Percentiles rank a stretch among this genome's conserved stretches.
phyloP scores from a whole-genome alignment of 2,888 invertebrate genomes.

The Lydus trimaculatus region DNA sequence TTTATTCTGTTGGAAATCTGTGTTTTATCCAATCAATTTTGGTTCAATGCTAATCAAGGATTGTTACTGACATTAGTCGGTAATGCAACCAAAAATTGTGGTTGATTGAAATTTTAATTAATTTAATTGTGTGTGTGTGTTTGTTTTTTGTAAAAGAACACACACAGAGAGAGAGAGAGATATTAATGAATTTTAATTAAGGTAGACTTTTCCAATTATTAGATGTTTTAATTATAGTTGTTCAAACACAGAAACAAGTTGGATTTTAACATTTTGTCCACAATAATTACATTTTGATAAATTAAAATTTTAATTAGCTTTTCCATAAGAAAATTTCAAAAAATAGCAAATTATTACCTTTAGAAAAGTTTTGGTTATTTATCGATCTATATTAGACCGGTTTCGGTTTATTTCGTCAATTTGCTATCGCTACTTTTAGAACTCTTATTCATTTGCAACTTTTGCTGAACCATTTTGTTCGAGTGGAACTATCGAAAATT shows the following conservation, averaged over 20 bases:
- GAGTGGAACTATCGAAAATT: too few relatives aligned
- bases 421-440: too few relatives aligned
- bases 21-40: not conserved
- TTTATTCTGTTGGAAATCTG: not conserved
- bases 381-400: not conserved
- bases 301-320: not conserved
- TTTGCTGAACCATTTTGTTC: too few relatives aligned
- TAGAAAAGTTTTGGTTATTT: not conserved
- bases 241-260: too few relatives aligned
- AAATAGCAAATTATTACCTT: not conserved
- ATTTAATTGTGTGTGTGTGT: not conserved
- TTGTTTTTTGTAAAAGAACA: not conserved
- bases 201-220: not conserved
- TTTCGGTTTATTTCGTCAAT: not conserved
- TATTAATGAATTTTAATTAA: not conserved
- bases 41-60: not conserved
- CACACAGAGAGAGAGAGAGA: not conserved
- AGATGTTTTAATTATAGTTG: too few relatives aligned
- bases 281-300: not conserved
- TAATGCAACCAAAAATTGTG: not conserved
- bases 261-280: too few relatives aligned
- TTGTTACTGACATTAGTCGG: not conserved
- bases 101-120: not conserved
- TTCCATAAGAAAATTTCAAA: too few relatives aligned
- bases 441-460: too few relatives aligned